Conservation (phyloP, 30 jellyfish, hydroid and myxozoan genomes). For the Aurelia coerulea region DNA sequence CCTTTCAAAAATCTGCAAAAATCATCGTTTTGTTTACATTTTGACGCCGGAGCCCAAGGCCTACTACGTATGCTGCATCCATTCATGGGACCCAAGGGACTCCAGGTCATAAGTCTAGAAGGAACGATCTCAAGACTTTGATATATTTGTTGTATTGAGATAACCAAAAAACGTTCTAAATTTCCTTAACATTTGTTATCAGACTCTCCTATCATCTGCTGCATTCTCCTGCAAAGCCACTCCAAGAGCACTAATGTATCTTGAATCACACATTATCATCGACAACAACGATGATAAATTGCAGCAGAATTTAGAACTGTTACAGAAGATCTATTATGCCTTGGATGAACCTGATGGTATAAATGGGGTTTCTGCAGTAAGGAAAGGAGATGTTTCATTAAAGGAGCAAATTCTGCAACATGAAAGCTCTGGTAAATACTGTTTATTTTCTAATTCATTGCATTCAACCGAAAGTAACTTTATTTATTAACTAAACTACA, state of each 20-base stretch:
- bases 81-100: no score
- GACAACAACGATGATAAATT: conserved; percentile 44
- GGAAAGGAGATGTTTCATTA: conserved; percentile 63
- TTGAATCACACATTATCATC: conserved; percentile 57
- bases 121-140: no score
- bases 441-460: neutral
- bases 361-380: conserved; percentile 86
- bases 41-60: no score
- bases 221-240: conserved; percentile 68
- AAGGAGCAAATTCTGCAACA: conserved; percentile 85
- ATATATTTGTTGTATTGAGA: no score
- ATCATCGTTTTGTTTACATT: no score
- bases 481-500: no score
- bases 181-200: neutral
- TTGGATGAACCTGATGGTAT: conserved; percentile 94
- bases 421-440: conserved; percentile 76
- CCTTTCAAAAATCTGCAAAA: no score
- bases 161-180: neutral
- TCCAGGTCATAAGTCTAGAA: no score
- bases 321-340: conserved; percentile 69
- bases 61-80: no score
- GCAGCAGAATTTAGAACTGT: conserved; percentile 69
- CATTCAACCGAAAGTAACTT: no score
- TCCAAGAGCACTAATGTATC: conserved; percentile 87
- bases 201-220: conserved; percentile 46